Base-by-base conservation (phyloP, 2,113 vertebrate species). In the Butastur rufipennis region DNA sequence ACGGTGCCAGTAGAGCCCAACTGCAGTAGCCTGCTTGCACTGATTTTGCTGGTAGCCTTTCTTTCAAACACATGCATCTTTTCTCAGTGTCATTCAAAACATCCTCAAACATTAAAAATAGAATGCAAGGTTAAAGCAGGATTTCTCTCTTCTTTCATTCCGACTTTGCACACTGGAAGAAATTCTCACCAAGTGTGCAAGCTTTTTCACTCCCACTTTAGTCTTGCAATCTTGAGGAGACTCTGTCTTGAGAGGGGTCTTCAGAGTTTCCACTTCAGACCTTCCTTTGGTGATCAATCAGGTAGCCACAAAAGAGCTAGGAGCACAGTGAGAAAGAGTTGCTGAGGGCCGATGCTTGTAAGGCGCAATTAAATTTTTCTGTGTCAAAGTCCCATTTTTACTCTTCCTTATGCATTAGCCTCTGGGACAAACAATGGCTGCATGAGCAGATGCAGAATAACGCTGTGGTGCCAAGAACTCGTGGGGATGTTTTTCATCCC, bases 1-100 rank as follows among this genome's bases (percentile, higher is more conserved):
- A 10, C 1, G 0, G 7, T 59, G 56, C 67, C 71, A 34, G 40
- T 1, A 29, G 32, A 79, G 43, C 31, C 25, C 62, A 53, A 1
- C 0, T 61, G 56, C 43, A 55, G 12, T 27, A 89, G 5, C 6
- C 29, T 71, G 18, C 36, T 74, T 70, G 63, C 56, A 59, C 59
- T 59, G 36, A 7, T 45, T 59, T 80, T 70, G 43, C 11, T 47
- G 47, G 27, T n/a, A 73, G 66, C 20, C 34, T 66, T 90, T 73
- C 63, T 92, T 80, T 73, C 29, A 63, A 53, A 52, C 22, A 52
- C 13, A 40, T 3, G 10, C 10, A 1, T 36, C 5, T 42, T 79
- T 87, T 72, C 58, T 45, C 48, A 26, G 2, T 23, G 52, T 65
- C 25, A n/a, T 40, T 82, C 27, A 68, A 85, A 91, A 53, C 4